These are phyloP conservation scores for Porites evermanni DNA, from an alignment of 92 coral and sea anemone genomes.

Conservation along the genomic window DNA sequence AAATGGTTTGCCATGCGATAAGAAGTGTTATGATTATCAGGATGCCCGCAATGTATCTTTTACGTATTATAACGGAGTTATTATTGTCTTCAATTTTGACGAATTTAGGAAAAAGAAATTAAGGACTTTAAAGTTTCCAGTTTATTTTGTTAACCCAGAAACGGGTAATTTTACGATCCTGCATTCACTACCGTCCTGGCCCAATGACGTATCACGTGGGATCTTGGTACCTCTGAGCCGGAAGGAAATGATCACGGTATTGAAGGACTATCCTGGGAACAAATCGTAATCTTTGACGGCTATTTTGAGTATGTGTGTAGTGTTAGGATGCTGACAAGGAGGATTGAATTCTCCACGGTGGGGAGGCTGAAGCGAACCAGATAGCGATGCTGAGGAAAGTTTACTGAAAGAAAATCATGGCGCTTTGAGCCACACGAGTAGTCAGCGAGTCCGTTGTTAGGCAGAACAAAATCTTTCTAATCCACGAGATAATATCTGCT, in stretches of 20 bases:
- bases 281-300: not conserved
- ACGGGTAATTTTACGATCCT: slow-evolving; percentile 22
- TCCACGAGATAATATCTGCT: too few relatives aligned
- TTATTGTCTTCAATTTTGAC: not conserved
- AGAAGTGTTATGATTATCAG: not conserved
- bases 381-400: too few relatives aligned
- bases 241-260: slow-evolving; percentile 53
- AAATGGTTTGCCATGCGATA: not conserved
- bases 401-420: too few relatives aligned
- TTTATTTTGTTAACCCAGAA: slow-evolving; percentile 24
- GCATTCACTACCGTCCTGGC: slow-evolving; percentile 29
- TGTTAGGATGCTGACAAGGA: too few relatives aligned
- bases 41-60: not conserved
- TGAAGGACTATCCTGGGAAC: slow-evolving; percentile 23
- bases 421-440: too few relatives aligned
- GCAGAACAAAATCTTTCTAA: too few relatives aligned
- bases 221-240: slow-evolving; percentile 42
- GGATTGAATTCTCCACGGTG: too few relatives aligned
- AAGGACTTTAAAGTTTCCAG: slow-evolving; percentile 1
- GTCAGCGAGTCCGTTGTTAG: too few relatives aligned
- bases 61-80: not conserved
- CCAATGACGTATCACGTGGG: slow-evolving; percentile 29
- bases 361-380: too few relatives aligned
- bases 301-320: too few relatives aligned
- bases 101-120: not conserved